Conservation (phyloP, 1,140 invertebrate species). For the Druon quercuslanigerum region DNA sequence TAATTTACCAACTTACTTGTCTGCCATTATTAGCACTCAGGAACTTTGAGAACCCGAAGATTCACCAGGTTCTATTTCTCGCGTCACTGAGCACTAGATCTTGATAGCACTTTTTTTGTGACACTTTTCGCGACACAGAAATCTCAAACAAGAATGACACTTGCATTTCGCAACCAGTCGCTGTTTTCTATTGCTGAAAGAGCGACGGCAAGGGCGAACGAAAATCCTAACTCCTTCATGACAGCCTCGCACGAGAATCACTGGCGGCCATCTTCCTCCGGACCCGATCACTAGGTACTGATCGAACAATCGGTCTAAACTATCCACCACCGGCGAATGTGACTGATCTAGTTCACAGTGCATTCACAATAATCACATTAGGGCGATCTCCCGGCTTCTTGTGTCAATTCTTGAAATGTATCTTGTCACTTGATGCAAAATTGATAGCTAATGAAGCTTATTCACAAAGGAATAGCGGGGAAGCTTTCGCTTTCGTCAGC, state of each 20-base stretch:
- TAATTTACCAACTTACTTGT: slow-evolving; percentile 50
- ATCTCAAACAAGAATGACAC: slow-evolving; percentile 52
- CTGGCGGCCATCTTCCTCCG: slow-evolving; percentile 60
- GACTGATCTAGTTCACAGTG: slow-evolving; percentile 21
- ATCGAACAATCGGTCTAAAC: not conserved
- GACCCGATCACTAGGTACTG: slow-evolving; percentile 21
- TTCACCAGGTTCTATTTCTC: slow-evolving; percentile 25
- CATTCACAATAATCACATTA: slow-evolving; percentile 21
- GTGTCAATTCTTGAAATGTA: not conserved
- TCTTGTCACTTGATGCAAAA: slow-evolving; percentile 1
- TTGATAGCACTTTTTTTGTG: not conserved
- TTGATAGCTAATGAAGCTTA: not conserved
- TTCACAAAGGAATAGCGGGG: not conserved
- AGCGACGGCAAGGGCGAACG: slow-evolving; percentile 45
- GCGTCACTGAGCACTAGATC: slow-evolving; percentile 17
- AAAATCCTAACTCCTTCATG: slow-evolving; percentile 50
- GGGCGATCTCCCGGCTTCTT: not conserved
- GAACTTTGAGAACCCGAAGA: slow-evolving; percentile 1
- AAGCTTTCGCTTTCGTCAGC: slow-evolving; percentile 24
- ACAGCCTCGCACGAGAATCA: slow-evolving; percentile 43
- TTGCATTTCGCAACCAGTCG: slow-evolving; percentile 51
- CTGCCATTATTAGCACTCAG: slow-evolving; percentile 53
- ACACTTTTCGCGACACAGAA: slow-evolving; percentile 7
- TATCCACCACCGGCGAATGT: too few species aligned
- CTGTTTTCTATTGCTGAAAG: slow-evolving; percentile 58